These are phyloP conservation scores for Nylanderia fulva DNA, from an alignment of 1,140 invertebrate genomes.

Conservation along the genomic window DNA sequence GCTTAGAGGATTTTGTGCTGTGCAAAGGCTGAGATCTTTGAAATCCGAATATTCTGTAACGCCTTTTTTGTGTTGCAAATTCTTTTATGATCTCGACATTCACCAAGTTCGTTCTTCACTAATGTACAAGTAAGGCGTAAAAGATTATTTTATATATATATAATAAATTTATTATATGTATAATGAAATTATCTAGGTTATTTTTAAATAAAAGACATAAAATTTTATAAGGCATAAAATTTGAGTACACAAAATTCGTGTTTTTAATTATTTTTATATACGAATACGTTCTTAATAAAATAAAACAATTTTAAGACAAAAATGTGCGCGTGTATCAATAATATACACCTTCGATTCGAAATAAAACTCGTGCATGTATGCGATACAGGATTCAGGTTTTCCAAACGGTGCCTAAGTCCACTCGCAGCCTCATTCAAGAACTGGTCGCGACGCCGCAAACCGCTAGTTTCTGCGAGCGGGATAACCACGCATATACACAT, in stretches of 20 bases:
- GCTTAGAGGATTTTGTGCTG: constrained; percentile 40
- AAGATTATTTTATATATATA: neutral
- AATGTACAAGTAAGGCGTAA: neutral
- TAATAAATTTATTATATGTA: too few species aligned
- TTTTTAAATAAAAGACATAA: neutral
- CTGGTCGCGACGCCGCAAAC: constrained; percentile 71
- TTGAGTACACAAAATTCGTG: too few species aligned
- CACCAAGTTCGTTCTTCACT: neutral
- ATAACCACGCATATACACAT: constrained; percentile 24
- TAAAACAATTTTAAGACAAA: neutral
- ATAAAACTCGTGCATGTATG: constrained; percentile 34
- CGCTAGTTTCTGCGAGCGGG: constrained; percentile 50
- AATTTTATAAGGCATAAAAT: too few species aligned
- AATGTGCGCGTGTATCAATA: neutral
- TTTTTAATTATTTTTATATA: neutral
- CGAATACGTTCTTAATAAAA: neutral
- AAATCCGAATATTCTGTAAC: neutral
- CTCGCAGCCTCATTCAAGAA: constrained; percentile 73
- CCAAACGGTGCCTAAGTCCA: constrained; percentile 66
- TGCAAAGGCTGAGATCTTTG: constrained; percentile 32
- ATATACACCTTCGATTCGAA: constrained; percentile 24
- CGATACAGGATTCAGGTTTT: constrained; percentile 63
- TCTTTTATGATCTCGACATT: too few species aligned
- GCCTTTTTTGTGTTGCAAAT: neutral
- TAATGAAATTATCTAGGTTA: neutral